Percentiles rank a stretch among this genome's conserved stretches.
Evolutionary conservation across 2,113 vertebrate genomes (phyloP).

Genomic region (Delphinus delphis): DNA sequence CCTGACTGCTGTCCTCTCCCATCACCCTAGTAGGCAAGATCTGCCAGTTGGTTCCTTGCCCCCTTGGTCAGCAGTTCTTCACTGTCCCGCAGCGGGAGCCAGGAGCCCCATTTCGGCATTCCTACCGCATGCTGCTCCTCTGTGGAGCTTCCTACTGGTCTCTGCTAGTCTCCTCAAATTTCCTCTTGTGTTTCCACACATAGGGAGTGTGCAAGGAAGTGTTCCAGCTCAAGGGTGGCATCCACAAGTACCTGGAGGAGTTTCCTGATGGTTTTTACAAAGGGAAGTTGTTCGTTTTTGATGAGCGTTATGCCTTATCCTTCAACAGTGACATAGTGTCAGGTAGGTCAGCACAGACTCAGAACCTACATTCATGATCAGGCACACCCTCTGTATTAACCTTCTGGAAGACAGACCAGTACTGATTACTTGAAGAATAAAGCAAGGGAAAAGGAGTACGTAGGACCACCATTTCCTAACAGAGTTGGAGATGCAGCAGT

Average conservation of each 20-base stretch:
- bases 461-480: neutral
- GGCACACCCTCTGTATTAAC: neutral
- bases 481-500: neutral
- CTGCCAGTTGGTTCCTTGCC: constrained; percentile 31
- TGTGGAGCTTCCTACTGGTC: neutral
- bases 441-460: neutral
- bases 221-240: constrained; percentile 97
- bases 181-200: constrained; percentile 61
- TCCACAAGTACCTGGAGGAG: constrained; percentile 96
- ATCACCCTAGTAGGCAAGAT: neutral
- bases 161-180: neutral
- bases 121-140: neutral
- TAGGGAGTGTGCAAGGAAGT: constrained; percentile 95
- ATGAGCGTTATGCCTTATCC: constrained; percentile 94
- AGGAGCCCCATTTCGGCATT: neutral
- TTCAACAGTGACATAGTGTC: constrained; percentile 92
- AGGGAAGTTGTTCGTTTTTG: constrained; percentile 98
- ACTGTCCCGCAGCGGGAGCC: neutral
- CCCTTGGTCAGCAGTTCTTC: constrained; percentile 22
- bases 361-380: neutral
- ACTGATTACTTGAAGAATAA: neutral
- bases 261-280: constrained; percentile 96
- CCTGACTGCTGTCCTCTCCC: constrained; percentile 21
- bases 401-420: neutral
- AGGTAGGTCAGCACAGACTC: constrained; percentile 83